phyloP scores from a whole-genome alignment of 2,888 invertebrate genomes.

The Synergus gifuensis region DNA sequence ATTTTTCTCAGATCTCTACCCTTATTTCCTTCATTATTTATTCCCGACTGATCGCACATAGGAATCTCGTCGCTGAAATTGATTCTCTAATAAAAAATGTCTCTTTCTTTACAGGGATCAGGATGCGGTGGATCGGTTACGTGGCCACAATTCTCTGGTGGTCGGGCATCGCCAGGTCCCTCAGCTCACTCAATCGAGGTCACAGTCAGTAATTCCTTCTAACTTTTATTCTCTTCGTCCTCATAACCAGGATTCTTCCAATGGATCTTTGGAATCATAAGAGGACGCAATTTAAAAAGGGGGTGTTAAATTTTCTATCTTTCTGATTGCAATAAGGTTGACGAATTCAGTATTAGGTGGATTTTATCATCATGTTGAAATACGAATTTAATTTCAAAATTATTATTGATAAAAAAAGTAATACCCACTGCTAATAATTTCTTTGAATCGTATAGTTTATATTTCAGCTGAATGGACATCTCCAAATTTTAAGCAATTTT shows the following conservation, averaged over 20 bases:
- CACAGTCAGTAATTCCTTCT: constrained; percentile 73
- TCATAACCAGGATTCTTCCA: constrained; percentile 49
- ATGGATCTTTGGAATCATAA: not conserved
- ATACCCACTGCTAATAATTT: too few species aligned
- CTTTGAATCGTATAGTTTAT: too few species aligned
- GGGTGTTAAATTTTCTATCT: not conserved
- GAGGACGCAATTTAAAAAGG: not conserved
- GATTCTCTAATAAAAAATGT: constrained; percentile 12
- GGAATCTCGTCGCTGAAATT: not conserved
- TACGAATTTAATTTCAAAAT: not conserved
- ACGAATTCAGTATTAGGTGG: not conserved
- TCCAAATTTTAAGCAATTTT: too few species aligned
- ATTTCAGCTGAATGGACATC: too few species aligned
- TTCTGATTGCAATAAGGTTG: not conserved
- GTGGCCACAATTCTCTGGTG: constrained; percentile 77
- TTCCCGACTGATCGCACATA: not conserved
- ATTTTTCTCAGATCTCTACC: not conserved
- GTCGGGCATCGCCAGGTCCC: constrained; percentile 77
- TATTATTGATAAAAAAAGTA: not conserved
- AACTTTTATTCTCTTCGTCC: constrained; percentile 56
- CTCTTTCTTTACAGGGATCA: constrained; percentile 72
- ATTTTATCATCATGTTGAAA: not conserved
- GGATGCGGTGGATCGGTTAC: constrained; percentile 78
- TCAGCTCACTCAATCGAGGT: constrained; percentile 77
- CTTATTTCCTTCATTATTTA: not conserved